Evolutionary conservation across 2,113 vertebrate species (phyloP), one percentile per base, ranked within the genome.

Genomic region (Monarcha castaneiventris): DNA sequence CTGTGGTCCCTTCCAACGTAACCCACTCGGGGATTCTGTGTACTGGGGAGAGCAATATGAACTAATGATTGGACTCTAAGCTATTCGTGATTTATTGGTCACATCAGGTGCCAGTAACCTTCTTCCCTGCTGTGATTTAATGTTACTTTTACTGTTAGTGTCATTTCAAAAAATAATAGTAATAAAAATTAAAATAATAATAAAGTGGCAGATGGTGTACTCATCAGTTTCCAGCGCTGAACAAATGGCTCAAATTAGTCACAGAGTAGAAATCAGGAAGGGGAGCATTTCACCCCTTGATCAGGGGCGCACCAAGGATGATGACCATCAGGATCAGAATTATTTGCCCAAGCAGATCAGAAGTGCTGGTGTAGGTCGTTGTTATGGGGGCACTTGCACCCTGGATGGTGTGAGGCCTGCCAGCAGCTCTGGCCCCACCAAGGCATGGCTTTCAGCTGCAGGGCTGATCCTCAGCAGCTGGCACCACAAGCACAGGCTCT

Each of bases 231-330:
- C 79, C 83, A 82, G 27, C 11, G 29, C 58, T 73, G 63, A 96
- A 82, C 37, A 96, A 97, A 92, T 91, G 93, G 76, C 79, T 97
- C 68, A 68, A 92, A 95, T 97, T 96, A 98, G 84, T 93, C 79
- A 93, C n/a, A 95, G 86, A 56, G 43, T 75, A 22, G 89, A 97
- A 96, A 93, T 77, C 33, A 94, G 86, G 90, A 95, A 69, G 30
- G 93, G 84, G 59, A 95, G 26, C 16, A 33, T 89, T 85, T 93
- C 93, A 69, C 79, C 84, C 29, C 69, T 96, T 97, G 76, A 67
- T 91, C 81, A 87, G 91, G 59, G 41, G 84, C n/a, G 54, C 61
- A 87, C 35, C 41, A 37, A 63, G 44, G 41, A 37, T 67, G 29
- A 48, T 48, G 63, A 55, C n/a, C 67, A 71, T 39, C 52, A 76